Percentiles rank a stretch among this genome's conserved stretches.
Conservation (phyloP, 2,113 vertebrate species). For the Cavia porcellus region DNA sequence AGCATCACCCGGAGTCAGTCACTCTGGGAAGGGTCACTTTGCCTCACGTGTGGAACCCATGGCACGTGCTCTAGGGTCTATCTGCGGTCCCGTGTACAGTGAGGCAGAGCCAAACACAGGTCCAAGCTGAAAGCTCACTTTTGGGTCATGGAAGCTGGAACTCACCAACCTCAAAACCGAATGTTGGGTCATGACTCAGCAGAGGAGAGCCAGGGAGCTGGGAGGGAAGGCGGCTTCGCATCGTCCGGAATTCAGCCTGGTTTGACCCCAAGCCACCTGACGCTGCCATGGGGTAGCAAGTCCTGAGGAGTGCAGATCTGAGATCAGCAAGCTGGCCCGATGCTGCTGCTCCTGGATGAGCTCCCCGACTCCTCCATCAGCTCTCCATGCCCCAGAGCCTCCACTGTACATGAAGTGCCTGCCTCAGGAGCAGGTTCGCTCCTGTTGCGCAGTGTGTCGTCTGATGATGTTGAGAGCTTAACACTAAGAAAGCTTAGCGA, state of each 20-base stretch:
- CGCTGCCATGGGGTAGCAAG: too few species aligned
- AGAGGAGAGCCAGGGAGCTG: background rate
- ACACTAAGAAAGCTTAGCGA: background rate
- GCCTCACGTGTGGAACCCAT: too few species aligned
- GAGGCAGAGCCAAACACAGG: background rate
- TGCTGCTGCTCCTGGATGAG: too few species aligned
- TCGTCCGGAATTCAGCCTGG: background rate
- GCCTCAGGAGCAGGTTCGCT: background rate
- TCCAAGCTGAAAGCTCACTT: background rate
- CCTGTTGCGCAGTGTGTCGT: background rate
- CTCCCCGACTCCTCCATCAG: background rate
- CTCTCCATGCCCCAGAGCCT: background rate
- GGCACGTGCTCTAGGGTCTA: too few species aligned
- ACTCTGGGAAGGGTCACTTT: background rate
- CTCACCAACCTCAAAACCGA: background rate
- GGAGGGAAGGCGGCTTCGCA: background rate
- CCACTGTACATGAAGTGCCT: background rate
- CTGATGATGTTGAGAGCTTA: background rate
- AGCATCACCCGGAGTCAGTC: background rate
- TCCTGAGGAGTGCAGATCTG: background rate
- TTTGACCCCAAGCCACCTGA: too few species aligned
- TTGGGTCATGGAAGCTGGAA: background rate
- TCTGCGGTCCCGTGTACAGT: accelerated
- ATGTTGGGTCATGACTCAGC: background rate
- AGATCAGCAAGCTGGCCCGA: background rate